phyloP scores from a whole-genome alignment of 2,888 invertebrate genomes.

The Artemia sp. region DNA sequence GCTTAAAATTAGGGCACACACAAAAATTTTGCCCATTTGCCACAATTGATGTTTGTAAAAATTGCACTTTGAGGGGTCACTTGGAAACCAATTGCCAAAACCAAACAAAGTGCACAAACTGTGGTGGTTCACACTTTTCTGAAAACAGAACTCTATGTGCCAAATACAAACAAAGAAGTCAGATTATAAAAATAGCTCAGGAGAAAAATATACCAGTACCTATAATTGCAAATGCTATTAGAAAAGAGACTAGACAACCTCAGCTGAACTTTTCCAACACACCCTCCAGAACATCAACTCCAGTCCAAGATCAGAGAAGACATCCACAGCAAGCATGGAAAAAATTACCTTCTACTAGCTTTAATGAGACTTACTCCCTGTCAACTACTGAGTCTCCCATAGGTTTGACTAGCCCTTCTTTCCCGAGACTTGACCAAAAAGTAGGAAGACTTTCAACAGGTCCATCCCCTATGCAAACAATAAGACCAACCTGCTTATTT shows the following conservation, averaged over 20 bases:
- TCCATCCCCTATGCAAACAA: not conserved
- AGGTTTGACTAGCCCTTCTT: not conserved
- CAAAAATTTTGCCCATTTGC: not conserved
- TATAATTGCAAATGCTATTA: not conserved
- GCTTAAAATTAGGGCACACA: not conserved
- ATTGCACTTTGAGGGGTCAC: not conserved
- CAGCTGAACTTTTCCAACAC: not conserved
- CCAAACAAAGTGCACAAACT: not conserved
- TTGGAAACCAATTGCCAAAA: not conserved
- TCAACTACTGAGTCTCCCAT: not conserved
- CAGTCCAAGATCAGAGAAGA: not conserved
- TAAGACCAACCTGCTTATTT: not conserved
- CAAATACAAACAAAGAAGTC: not conserved
- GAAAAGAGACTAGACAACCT: not conserved
- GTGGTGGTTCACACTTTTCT: not conserved
- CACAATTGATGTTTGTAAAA: not conserved
- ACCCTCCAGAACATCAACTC: not conserved
- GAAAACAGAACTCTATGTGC: not conserved
- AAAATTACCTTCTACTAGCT: not conserved
- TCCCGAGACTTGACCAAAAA: not conserved
- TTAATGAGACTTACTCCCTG: not conserved
- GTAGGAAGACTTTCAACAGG: not conserved
- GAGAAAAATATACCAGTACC: not conserved
- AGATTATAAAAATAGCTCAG: not conserved
- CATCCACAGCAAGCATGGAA: not conserved